Evolutionary conservation across 2,797 vertebrate genomes (phyloP).

Genomic region (Scolopax bukidnonensis): DNA sequence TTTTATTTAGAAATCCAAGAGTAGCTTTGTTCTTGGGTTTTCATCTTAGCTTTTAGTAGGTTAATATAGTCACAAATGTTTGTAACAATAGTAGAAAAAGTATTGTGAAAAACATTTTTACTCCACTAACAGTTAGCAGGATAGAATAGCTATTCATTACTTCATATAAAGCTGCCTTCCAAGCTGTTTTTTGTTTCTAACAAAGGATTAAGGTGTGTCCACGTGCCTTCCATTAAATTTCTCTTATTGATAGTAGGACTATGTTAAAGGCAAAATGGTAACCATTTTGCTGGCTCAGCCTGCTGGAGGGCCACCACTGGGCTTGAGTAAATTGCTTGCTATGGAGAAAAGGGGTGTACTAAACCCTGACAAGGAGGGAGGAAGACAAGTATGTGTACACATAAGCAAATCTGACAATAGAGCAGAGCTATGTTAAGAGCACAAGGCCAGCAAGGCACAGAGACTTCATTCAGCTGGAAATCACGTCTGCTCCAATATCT

Average conservation of each 20-base stretch:
- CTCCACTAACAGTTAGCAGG: neutral
- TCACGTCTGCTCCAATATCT: constrained; percentile 43
- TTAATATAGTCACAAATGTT: neutral
- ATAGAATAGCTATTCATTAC: neutral
- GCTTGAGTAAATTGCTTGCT: neutral
- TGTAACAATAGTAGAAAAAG: neutral
- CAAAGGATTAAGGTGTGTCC: neutral
- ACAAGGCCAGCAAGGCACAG: neutral
- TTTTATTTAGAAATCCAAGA: neutral
- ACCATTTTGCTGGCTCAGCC: neutral
- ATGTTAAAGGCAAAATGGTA: neutral
- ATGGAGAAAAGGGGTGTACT: neutral
- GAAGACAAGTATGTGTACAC: neutral
- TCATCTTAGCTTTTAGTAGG: neutral
- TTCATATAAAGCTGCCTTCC: neutral
- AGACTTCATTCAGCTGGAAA: constrained; percentile 61
- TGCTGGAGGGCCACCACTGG: neutral
- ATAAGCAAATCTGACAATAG: constrained; percentile 39
- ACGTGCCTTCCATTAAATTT: neutral
- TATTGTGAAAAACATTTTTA: neutral
- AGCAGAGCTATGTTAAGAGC: constrained; percentile 7
- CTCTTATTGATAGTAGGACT: neutral
- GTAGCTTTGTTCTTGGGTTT: neutral
- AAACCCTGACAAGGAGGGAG: neutral
- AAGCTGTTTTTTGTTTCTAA: neutral